Evolutionary conservation across 2,113 vertebrate species (phyloP).

Genomic region (Corydoras maculifer): DNA sequence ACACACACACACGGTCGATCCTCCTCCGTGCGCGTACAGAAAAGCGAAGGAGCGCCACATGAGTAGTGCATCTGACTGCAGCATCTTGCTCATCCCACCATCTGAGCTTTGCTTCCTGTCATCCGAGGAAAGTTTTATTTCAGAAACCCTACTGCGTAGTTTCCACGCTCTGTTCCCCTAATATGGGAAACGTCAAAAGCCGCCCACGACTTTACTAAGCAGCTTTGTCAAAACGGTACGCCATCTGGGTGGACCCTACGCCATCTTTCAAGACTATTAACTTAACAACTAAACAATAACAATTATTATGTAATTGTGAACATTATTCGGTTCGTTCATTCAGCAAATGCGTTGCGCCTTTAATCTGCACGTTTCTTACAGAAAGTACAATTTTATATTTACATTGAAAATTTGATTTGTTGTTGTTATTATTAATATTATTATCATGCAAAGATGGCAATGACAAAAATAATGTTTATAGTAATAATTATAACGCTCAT

Average conservation of each 20-base stretch:
- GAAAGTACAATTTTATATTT: no score
- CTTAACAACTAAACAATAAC: no score
- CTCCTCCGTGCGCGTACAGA: slow-evolving; percentile 29
- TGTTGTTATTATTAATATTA: no score
- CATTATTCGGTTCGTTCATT: no score
- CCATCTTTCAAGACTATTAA: no score
- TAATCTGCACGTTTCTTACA: no score
- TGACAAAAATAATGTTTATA: no score
- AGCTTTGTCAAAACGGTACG: neutral
- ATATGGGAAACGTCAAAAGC: neutral
- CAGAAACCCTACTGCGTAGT: slow-evolving; percentile 34
- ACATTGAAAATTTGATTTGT: neutral
- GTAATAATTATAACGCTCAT: no score
- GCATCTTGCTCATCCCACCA: slow-evolving; percentile 12
- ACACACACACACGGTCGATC: neutral
- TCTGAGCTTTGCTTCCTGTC: slow-evolving; percentile 11
- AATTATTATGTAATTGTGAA: no score
- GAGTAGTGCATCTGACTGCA: slow-evolving; percentile 4
- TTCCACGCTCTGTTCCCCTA: slow-evolving; percentile 18
- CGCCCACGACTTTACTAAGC: neutral
- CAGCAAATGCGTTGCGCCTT: no score
- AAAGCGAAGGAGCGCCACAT: slow-evolving; percentile 34
- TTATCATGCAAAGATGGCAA: no score
- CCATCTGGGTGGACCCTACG: neutral
- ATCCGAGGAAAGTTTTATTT: slow-evolving; percentile 32